Evolutionary conservation across 2,797 vertebrate species (phyloP).

Genomic region (Chloroceryle inda): DNA sequence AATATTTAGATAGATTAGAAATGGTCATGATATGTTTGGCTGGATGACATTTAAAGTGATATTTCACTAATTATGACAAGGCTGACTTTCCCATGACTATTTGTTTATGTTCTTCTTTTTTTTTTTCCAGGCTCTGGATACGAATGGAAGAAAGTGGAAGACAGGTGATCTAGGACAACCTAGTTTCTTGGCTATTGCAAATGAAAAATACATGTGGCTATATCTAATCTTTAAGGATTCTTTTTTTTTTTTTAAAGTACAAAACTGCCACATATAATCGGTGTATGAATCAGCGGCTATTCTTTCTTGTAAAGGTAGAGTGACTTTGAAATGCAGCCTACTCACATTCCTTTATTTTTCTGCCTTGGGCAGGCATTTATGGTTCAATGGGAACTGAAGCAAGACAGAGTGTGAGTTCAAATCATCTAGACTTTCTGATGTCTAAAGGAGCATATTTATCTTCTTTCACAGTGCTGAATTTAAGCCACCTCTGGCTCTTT

Average conservation of each 20-base stretch:
- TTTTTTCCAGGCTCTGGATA: neutral
- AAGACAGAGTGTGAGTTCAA: neutral
- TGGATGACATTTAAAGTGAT: slow-evolving; percentile 45
- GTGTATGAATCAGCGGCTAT: slow-evolving; percentile 52
- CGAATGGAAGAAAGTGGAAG: neutral
- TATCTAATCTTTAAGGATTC: neutral
- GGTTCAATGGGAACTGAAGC: slow-evolving; percentile 11
- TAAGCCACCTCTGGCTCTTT: neutral
- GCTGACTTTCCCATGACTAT: neutral
- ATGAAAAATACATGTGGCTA: slow-evolving; percentile 27
- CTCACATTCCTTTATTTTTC: neutral
- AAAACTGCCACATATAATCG: slow-evolving; percentile 43
- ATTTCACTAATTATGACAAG: slow-evolving; percentile 53
- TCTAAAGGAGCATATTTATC: neutral
- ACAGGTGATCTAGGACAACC: slow-evolving; percentile 23
- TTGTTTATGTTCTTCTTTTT: slow-evolving; percentile 1
- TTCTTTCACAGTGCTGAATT: neutral
- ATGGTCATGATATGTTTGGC: neutral
- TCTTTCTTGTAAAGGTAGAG: slow-evolving; percentile 35
- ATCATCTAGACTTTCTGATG: neutral
- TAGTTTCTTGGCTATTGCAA: slow-evolving; percentile 20
- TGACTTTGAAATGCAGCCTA: slow-evolving; percentile 11
- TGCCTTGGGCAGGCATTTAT: neutral
- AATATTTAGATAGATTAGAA: slow-evolving; percentile 29
- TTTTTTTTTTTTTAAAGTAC: neutral